phyloP scores from a whole-genome alignment of 2,797 vertebrate species.

The Otus scops region DNA sequence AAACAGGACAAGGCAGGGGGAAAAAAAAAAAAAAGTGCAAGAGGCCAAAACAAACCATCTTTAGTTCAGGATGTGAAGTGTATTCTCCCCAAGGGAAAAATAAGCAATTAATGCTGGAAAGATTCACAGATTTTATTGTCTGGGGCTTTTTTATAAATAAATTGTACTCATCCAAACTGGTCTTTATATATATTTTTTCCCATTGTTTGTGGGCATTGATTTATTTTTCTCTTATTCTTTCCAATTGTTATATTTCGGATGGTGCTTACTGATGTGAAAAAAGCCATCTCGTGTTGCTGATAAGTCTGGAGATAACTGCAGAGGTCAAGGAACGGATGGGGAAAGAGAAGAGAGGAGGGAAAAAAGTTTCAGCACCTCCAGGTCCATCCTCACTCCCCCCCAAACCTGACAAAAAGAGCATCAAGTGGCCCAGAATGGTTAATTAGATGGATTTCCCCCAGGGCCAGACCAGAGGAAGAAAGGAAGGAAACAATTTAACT shows the following conservation, averaged over 20 bases:
- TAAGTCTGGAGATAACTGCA: slow-evolving; percentile 71
- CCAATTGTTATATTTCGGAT: slow-evolving; percentile 69
- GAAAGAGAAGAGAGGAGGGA: background rate
- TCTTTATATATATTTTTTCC: background rate
- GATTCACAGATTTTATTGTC: slow-evolving; percentile 17
- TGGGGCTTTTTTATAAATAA: slow-evolving; percentile 49
- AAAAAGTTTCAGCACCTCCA: background rate
- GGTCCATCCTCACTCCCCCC: background rate
- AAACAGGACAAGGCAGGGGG: background rate
- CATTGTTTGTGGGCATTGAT: slow-evolving; percentile 69
- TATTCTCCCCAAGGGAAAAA: background rate
- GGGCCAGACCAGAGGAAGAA: background rate
- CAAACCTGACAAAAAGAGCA: background rate
- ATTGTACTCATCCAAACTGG: slow-evolving; percentile 43
- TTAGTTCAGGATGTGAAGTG: background rate
- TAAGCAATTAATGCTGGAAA: slow-evolving; percentile 23
- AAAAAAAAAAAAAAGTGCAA: background rate
- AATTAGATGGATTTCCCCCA: slow-evolving; percentile 26
- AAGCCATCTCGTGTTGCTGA: slow-evolving; percentile 68
- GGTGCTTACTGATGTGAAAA: slow-evolving; percentile 76
- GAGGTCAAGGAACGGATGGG: slow-evolving; percentile 60
- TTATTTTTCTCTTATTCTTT: slow-evolving; percentile 71
- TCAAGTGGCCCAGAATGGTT: slow-evolving; percentile 6
- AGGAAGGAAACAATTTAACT: slow-evolving; percentile 38
- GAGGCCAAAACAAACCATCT: background rate